Conservation (phyloP, 2,113 vertebrate species). For the Chloroceryle aenea region DNA sequence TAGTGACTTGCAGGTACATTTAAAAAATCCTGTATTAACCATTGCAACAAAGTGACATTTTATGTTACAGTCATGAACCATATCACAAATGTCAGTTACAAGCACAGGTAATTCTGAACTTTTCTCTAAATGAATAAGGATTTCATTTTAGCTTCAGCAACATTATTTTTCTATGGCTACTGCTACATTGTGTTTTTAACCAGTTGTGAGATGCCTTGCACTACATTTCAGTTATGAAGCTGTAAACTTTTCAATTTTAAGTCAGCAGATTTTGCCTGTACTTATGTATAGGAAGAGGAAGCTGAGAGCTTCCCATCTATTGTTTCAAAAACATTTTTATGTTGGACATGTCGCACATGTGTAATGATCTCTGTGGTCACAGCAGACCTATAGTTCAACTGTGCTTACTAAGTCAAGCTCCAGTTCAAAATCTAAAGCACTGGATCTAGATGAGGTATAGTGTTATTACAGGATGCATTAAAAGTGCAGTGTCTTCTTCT, state of each 20-base stretch:
- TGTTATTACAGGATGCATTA: background rate
- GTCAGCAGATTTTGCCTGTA: background rate
- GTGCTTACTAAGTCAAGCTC: background rate
- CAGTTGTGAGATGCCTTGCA: background rate
- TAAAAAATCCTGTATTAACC: background rate
- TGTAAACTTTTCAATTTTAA: background rate
- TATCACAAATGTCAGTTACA: background rate
- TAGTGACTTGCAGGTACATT: background rate
- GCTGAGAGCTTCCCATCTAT: background rate
- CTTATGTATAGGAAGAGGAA: constrained; percentile 18
- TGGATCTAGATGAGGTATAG: background rate
- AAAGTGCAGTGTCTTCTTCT: background rate
- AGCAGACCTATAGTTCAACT: background rate
- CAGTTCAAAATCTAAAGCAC: background rate
- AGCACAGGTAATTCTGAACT: background rate
- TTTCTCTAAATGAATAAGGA: background rate
- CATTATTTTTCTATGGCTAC: background rate
- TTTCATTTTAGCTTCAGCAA: background rate
- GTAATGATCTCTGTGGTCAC: background rate
- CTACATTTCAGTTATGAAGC: background rate
- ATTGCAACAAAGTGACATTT: background rate
- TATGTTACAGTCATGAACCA: background rate
- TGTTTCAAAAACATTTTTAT: background rate
- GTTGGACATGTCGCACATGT: background rate
- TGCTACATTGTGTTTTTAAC: background rate